Percentiles rank a stretch among this genome's conserved stretches.
phyloP scores from a whole-genome alignment of 2,797 vertebrate species.

The Spondyliosoma cantharus region DNA sequence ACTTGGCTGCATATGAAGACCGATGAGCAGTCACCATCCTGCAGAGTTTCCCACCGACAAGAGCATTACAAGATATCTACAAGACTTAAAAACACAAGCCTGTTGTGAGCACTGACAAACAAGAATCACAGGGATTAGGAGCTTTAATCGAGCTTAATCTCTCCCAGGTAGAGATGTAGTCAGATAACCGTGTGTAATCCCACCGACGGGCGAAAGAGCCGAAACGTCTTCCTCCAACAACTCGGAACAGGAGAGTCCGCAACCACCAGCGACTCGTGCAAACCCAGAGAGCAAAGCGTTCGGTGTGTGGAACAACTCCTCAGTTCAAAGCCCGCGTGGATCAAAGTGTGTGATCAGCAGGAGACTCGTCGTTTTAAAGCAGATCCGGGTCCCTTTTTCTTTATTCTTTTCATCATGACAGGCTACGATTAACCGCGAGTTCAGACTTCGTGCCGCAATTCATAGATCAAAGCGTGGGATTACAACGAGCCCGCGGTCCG shows the following conservation, averaged over 20 bases:
- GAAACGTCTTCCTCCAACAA: slow-evolving; percentile 18
- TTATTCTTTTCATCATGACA: slow-evolving; percentile 47
- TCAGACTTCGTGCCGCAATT: background rate
- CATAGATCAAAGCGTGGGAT: slow-evolving; percentile 45
- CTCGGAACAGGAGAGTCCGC: background rate
- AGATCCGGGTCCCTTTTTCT: slow-evolving; percentile 15
- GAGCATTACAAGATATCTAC: slow-evolving; percentile 48
- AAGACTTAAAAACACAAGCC: slow-evolving; percentile 28
- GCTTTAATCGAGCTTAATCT: slow-evolving; percentile 64
- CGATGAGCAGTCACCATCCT: background rate
- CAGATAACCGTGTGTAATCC: slow-evolving; percentile 63
- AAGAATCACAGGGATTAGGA: slow-evolving; percentile 57
- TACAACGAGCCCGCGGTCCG: background rate
- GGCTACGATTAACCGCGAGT: slow-evolving; percentile 37
- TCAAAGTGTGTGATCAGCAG: slow-evolving; percentile 53
- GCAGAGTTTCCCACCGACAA: slow-evolving; percentile 18
- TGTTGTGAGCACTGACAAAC: slow-evolving; percentile 48
- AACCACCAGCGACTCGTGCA: background rate
- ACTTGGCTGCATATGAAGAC: too few relatives aligned
- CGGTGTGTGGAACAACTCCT: background rate
- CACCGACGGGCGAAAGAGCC: slow-evolving; percentile 26
- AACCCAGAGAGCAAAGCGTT: slow-evolving; percentile 13
- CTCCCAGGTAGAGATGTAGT: slow-evolving; percentile 40
- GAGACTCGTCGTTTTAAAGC: slow-evolving; percentile 26
- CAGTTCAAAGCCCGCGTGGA: slow-evolving; percentile 47